Evolutionary conservation across 2,113 vertebrate genomes (phyloP).

Genomic region (Aythya baeri): DNA sequence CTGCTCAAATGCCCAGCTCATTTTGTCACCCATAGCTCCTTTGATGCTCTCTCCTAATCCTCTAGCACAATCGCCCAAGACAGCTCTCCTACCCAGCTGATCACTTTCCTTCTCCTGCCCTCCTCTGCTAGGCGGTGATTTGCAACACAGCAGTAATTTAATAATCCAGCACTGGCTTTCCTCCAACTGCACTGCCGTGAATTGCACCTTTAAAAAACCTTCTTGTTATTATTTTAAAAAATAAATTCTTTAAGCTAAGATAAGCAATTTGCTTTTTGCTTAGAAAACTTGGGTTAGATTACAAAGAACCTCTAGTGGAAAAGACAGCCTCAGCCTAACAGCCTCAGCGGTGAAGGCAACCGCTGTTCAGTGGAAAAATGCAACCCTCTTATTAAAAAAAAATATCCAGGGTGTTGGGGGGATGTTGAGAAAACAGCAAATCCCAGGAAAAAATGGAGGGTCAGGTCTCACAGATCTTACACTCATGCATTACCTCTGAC

Average conservation of each 20-base stretch:
- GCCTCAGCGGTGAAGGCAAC: background rate
- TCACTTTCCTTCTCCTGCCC: background rate
- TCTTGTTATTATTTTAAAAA: background rate
- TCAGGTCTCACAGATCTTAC: background rate
- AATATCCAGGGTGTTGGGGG: background rate
- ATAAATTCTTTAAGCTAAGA: background rate
- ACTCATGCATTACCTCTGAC: background rate
- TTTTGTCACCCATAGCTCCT: background rate
- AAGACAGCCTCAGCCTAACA: background rate
- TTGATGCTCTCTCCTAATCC: background rate
- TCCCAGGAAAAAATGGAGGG: background rate
- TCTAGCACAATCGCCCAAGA: background rate
- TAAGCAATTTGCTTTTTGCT: background rate
- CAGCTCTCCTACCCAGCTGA: background rate
- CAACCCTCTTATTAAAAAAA: background rate
- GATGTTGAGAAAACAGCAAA: background rate
- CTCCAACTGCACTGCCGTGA: background rate
- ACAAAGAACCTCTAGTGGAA: background rate
- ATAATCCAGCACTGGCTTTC: background rate
- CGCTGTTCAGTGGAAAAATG: background rate
- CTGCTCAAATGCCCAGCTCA: background rate
- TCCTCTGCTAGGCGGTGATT: background rate
- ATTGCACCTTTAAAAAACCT: background rate
- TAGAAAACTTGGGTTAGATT: background rate
- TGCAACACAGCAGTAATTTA: background rate